Conservation (phyloP, 2,113 vertebrate genomes). For the Macaca mulatta region DNA sequence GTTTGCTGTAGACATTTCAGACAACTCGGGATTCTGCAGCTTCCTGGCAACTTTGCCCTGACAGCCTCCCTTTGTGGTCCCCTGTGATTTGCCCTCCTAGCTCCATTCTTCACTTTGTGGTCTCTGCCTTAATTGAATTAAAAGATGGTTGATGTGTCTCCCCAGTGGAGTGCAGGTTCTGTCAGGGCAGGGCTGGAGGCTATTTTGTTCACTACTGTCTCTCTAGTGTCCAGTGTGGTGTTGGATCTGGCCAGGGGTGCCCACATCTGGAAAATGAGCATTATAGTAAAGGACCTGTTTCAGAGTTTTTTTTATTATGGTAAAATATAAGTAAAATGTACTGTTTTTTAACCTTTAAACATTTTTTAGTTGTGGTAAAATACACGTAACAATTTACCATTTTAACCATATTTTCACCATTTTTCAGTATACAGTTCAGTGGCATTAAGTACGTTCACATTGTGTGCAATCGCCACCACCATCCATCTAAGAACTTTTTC, state of each 20-base stretch:
- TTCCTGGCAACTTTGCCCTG: not conserved
- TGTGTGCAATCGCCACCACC: not conserved
- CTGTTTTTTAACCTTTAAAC: not conserved
- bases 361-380: not conserved
- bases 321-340: not conserved
- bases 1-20: not conserved
- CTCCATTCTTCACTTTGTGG: not conserved
- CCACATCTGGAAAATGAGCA: not conserved
- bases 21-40: not conserved
- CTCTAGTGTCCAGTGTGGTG: accelerated
- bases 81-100: not conserved
- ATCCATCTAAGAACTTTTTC: not conserved
- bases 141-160: not conserved
- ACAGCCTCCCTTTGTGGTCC: not conserved
- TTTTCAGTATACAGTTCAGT: not conserved
- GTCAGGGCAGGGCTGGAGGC: not conserved
- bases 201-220: not conserved
- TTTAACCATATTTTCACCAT: not conserved
- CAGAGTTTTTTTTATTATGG: not conserved
- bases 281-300: not conserved
- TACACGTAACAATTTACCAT: not conserved
- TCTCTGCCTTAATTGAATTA: not conserved
- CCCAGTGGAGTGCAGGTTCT: accelerated
- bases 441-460: not conserved
- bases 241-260: too few relatives aligned